Evolutionary conservation across 2,113 vertebrate species (phyloP), one percentile per base, ranked within the genome.

Genomic region (Holacanthus passer): DNA sequence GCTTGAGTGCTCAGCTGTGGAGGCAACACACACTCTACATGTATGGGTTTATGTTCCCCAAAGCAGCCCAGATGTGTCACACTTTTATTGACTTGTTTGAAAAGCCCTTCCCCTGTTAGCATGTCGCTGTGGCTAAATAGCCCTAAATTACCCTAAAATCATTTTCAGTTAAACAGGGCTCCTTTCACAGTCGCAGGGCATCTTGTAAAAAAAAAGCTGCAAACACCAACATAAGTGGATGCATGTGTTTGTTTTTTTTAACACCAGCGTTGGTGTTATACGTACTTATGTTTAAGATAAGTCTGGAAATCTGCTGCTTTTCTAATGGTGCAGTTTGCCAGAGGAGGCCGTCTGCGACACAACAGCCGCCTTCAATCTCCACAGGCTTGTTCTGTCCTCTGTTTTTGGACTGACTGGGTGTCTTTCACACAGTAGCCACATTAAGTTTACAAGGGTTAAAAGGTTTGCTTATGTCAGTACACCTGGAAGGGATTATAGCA

Each of bases 81-180:
- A 72, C 5, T 79, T 90, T 88, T 87, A 90, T 89, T 52, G 83
- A 87, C 74, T 84, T 87, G 78, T 82, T 70, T 73, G 64, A 65
- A n/a, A 68, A 87, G 52, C 58, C 55, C 37, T 29, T 19, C n/a
- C 43, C 59, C 16, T 39, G 31, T 79, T 82, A 75, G 73, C 77
- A 68, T 73, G 67, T 77, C 62, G 35, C 59, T 82, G 66, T 60
- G 48, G 73, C 59, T 69, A 31, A 87, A 87, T 85, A 85, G 65
- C 62, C 67, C 67, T 47, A 71, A 88, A 86, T 93, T 81, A 56
- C 77, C 55, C 39, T 14, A 5, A 82, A 73, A 85, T 86, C 32
- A 80, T 83, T 88, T n/a, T 88, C 9, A 69, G 17, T 84, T 71
- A 80, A 82, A 85, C 70, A 43, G 47, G 64, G 52, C 68, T 43